Conservation (phyloP, 2,113 vertebrate species). For the Beaufortia kweichowensis region DNA sequence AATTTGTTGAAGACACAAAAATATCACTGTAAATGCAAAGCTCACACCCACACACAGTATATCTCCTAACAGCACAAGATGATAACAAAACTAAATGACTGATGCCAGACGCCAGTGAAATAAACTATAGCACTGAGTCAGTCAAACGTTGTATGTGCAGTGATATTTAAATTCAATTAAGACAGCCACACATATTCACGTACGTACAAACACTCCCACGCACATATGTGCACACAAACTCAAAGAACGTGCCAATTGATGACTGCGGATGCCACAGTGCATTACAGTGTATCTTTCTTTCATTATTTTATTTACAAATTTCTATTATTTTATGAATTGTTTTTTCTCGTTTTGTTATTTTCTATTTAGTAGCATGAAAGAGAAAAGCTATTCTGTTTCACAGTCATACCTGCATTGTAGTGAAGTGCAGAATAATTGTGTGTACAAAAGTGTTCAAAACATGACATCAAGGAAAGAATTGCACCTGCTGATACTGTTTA, state of each 20-base stretch:
- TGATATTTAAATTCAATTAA: constrained; percentile 46
- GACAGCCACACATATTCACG: constrained; percentile 2
- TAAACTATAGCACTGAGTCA: constrained; percentile 1
- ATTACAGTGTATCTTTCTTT: no score
- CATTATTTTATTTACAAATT: not conserved
- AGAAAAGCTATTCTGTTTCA: not conserved
- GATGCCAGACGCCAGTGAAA: not conserved
- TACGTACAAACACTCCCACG: not conserved
- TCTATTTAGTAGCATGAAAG: not conserved
- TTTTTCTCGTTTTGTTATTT: not conserved
- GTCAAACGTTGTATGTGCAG: constrained; percentile 1
- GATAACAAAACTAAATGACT: constrained; percentile 7
- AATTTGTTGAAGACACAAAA: not conserved
- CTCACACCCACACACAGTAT: not conserved
- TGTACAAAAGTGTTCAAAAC: not conserved
- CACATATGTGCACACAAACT: not conserved
- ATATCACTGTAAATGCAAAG: not conserved
- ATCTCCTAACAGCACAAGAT: not conserved
- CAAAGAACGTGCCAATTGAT: not conserved
- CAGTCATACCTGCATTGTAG: not conserved
- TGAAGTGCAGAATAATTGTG: not conserved
- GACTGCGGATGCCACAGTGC: not conserved
- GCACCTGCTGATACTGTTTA: no score
- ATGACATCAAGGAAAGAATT: no score
- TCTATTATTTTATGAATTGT: not conserved